Base-by-base conservation (phyloP, 2,888 invertebrate genomes). In the Megastigmus dorsalis region DNA sequence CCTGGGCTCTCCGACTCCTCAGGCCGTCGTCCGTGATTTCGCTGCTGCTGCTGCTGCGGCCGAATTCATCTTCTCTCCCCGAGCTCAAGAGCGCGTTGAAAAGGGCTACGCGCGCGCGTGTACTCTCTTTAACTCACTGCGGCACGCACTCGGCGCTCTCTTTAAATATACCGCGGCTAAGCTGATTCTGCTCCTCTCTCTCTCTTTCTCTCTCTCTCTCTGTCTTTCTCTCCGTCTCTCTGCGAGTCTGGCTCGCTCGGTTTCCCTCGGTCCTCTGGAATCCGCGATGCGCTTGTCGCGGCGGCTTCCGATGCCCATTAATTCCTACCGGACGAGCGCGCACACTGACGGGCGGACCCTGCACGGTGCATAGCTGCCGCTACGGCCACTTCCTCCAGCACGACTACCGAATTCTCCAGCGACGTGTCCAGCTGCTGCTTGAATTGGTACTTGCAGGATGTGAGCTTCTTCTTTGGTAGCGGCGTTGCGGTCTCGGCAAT, bases 61-160 rank as follows among this genome's bases (percentile, higher is more conserved):
- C 65, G 54, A 65, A 65, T 65, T 65, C 65, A 65, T 65, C 41
- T 38, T 54, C 43, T 43, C 59, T 52, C 30, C 15, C 18, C 52
- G n/a, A n/a, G n/a, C n/a, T n/a, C n/a, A n/a, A n/a, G n/a, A n/a
- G n/a, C n/a, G n/a, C n/a, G n/a, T n/a, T n/a, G n/a, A n/a, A 9
- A 26, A 10, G 50, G 48, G 48, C 43, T 23, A 10, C 26, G n/a
- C 5, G 23, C 20, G 28, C 33, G 30, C 18, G 15, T n/a, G 6
- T 41, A 26, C 45, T 60, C 59, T 59, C 52, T 65, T 65, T 65
- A 65, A 65, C 52, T 65, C n/a, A 54, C 65, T 54, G 26, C 43
- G 41, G 33, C 15, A n/a, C 15, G 52, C 28, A 33, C 48, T 23
- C n/a, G 13, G 48, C 52, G 52, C n/a, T n/a, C n/a, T n/a, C n/a